These are phyloP conservation scores for Clamator glandarius DNA, from an alignment of 2,797 vertebrate species.

Conservation along the genomic window DNA sequence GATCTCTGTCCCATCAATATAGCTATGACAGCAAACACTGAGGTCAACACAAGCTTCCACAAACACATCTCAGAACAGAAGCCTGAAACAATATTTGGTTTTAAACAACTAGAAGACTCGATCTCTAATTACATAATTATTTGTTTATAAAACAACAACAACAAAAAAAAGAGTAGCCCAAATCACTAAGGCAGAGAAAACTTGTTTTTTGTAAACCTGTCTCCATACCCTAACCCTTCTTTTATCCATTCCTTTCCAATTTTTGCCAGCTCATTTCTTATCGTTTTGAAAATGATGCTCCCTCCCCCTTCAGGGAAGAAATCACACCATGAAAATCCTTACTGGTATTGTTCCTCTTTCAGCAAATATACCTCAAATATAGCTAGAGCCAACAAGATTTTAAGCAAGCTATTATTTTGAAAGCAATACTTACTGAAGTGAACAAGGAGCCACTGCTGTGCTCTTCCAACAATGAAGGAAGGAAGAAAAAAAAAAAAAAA, in stretches of 20 bases:
- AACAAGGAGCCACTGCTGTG: constrained; percentile 14
- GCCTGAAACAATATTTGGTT: background rate
- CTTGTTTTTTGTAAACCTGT: background rate
- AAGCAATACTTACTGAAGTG: constrained; percentile 53
- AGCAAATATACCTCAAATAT: background rate
- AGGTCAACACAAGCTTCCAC: background rate
- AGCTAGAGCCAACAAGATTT: background rate
- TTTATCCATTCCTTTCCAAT: background rate
- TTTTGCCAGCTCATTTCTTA: background rate
- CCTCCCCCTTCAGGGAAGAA: background rate
- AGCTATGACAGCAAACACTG: background rate
- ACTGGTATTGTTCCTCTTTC: background rate
- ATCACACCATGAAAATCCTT: background rate
- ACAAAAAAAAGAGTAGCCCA: background rate
- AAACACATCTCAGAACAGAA: background rate
- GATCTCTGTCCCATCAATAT: background rate
- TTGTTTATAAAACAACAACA: too few relatives aligned
- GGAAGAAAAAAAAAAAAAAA: rapidly evolving
- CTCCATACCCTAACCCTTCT: background rate
- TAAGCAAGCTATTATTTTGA: background rate
- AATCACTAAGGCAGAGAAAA: background rate
- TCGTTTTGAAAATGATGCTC: rapidly evolving
- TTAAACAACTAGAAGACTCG: background rate
- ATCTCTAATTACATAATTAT: background rate
- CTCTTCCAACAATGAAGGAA: background rate